Percentiles rank a stretch among this genome's conserved stretches.
Conservation (phyloP, 2,113 vertebrate genomes). For the Charina bottae region DNA sequence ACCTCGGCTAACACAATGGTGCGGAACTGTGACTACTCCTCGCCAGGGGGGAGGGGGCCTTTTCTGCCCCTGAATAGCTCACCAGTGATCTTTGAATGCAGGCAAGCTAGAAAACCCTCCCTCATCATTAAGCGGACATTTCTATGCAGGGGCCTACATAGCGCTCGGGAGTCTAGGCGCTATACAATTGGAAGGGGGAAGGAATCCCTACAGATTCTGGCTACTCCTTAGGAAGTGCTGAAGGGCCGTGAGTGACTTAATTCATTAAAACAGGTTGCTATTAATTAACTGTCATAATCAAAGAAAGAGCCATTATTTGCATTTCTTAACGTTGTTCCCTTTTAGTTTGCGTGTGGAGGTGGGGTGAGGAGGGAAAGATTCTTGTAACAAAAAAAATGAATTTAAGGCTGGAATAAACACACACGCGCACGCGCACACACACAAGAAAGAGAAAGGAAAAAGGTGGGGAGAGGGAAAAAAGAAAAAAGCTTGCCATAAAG, state of each 20-base stretch:
- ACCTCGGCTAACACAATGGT: conserved; percentile 86
- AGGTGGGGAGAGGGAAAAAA: not conserved
- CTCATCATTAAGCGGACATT: conserved; percentile 88
- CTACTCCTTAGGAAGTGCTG: conserved; percentile 85
- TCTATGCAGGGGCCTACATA: conserved; percentile 85
- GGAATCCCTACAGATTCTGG: conserved; percentile 83
- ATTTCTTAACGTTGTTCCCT: conserved; percentile 78
- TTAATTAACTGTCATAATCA: conserved; percentile 91
- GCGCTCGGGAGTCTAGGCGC: conserved; percentile 73
- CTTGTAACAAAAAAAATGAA: conserved; percentile 75
- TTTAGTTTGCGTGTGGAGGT: conserved; percentile 73
- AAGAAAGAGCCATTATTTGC: conserved; percentile 87
- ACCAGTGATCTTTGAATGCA: conserved; percentile 88
- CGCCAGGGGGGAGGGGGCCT: conserved; percentile 74
- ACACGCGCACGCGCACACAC: not conserved
- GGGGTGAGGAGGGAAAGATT: conserved; percentile 70
- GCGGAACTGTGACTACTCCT: conserved; percentile 87
- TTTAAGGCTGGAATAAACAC: conserved; percentile 61
- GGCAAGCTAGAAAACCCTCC: conserved; percentile 84
- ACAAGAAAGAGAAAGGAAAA: not conserved
- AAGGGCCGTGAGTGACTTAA: conserved; percentile 86
- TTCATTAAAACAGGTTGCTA: conserved; percentile 90
- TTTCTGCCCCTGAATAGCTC: conserved; percentile 79
- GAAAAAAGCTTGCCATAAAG: conserved; percentile 13
- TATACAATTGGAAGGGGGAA: conserved; percentile 77